Evolutionary conservation across 2,113 vertebrate species (phyloP).

Genomic region (Calyptomena viridis): DNA sequence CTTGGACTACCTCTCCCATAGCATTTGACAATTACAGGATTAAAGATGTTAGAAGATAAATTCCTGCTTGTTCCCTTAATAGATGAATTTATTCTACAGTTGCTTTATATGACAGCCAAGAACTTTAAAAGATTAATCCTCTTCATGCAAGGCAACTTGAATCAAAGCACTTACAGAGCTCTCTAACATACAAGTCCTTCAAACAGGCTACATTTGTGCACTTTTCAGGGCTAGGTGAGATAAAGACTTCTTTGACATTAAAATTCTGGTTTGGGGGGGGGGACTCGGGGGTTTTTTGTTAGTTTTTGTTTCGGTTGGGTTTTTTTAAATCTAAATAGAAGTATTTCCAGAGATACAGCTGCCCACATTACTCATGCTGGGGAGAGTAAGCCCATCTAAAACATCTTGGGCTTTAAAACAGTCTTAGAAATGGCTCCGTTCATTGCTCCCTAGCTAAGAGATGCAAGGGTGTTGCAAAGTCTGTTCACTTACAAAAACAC

Average conservation of each 20-base stretch:
- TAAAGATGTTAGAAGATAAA: neutral
- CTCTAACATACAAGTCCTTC: neutral
- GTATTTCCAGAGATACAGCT: neutral
- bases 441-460: neutral
- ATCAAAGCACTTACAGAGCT: neutral
- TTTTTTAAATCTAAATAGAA: neutral
- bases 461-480: neutral
- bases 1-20: neutral
- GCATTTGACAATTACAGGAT: neutral
- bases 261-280: neutral
- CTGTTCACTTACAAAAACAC: neutral
- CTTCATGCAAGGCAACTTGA: neutral
- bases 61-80: neutral
- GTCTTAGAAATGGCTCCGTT: neutral
- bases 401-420: neutral
- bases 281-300: neutral
- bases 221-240: neutral
- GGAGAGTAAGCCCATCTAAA: neutral
- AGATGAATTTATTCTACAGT: neutral
- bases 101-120: neutral
- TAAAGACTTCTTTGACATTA: neutral
- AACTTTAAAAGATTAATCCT: neutral
- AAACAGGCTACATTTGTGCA: neutral
- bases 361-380: neutral
- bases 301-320: neutral